These are phyloP conservation scores for Hippocampus mohnikei DNA, from an alignment of 2,113 vertebrate genomes.

Conservation along the genomic window DNA sequence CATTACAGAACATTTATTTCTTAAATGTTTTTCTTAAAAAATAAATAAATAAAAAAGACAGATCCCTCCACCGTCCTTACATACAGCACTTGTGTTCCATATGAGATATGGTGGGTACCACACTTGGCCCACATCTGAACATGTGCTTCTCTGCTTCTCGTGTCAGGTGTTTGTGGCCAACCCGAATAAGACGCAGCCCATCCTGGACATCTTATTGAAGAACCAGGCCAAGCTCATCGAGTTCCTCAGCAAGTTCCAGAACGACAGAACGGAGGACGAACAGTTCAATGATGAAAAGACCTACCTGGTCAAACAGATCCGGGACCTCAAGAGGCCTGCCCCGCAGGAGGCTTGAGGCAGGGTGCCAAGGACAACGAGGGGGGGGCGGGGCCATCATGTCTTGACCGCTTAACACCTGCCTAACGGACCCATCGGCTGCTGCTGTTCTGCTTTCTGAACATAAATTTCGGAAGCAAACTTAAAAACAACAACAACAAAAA, in stretches of 20 bases:
- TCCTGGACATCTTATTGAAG: constrained; percentile 96
- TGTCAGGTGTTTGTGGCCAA: constrained; percentile 92
- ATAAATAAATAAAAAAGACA: not conserved
- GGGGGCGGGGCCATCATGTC: constrained; percentile 40
- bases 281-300: constrained; percentile 98
- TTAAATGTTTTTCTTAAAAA: not conserved
- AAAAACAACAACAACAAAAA: constrained; percentile 75
- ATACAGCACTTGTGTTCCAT: not conserved
- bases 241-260: constrained; percentile 98
- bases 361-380: not conserved
- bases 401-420: constrained; percentile 50
- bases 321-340: constrained; percentile 93
- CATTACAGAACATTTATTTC: not conserved
- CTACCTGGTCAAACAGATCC: constrained; percentile 98
- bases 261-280: constrained; percentile 94
- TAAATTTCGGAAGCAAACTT: constrained; percentile 40
- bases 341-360: constrained; percentile 86
- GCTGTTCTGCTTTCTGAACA: constrained; percentile 70
- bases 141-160: not conserved
- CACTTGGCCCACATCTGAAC: not conserved
- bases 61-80: not conserved
- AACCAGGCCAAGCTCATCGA: constrained; percentile 97
- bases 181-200: constrained; percentile 95
- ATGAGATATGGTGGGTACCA: not conserved
- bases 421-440: constrained; percentile 79